Conservation (phyloP, 1,140 invertebrate species). For the Metopolophium dirhodum region DNA sequence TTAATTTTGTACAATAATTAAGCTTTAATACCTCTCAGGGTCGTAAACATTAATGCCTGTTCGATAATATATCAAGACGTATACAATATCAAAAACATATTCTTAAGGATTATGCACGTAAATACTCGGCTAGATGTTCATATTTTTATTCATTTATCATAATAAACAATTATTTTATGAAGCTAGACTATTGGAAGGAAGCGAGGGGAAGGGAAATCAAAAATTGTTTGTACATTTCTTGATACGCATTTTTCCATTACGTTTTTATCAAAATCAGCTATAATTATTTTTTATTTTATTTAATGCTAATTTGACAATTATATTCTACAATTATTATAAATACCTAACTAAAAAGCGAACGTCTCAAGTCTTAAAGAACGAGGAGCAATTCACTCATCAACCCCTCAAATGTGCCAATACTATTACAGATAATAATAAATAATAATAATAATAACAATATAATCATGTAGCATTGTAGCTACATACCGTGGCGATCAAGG, state of each 20-base stretch:
- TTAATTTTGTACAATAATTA: background rate
- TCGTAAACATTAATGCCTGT: background rate
- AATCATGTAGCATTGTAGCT: too few species aligned
- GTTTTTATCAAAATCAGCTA: background rate
- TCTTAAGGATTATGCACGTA: background rate
- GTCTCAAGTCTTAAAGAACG: background rate
- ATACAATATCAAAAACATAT: constrained; percentile 9
- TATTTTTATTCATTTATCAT: background rate
- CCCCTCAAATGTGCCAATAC: too few species aligned
- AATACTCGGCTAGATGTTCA: background rate
- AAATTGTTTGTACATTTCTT: background rate
- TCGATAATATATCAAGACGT: background rate
- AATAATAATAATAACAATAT: too few species aligned
- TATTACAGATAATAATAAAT: too few species aligned
- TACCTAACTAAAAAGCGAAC: background rate
- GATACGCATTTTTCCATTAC: background rate
- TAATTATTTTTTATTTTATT: background rate
- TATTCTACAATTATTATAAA: background rate
- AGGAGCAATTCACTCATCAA: background rate
- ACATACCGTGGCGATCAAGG: too few species aligned
- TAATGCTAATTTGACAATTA: background rate
- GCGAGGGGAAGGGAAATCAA: background rate
- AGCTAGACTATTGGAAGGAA: background rate
- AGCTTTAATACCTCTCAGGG: background rate
- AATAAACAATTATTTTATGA: background rate